phyloP scores from a whole-genome alignment of 2,113 vertebrate genomes.

The Mastomys natalensis region DNA sequence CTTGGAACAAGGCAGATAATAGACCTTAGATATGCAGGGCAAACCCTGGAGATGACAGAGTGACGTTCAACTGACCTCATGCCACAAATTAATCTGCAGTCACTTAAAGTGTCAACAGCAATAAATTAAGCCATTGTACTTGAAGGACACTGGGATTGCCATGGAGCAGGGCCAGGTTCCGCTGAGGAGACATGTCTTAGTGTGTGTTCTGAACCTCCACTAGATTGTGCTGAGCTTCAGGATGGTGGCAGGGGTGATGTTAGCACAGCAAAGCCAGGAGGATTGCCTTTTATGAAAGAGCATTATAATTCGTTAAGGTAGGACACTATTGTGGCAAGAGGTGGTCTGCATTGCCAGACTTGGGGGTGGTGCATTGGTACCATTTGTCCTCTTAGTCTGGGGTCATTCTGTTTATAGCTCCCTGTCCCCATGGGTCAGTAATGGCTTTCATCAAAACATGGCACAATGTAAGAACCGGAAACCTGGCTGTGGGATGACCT shows the following conservation, averaged over 20 bases:
- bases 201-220: rapidly evolving
- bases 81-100: not conserved
- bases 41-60: not conserved
- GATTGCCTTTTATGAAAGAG: not conserved
- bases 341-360: not conserved
- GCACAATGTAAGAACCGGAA: rapidly evolving
- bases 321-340: not conserved
- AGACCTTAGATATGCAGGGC: not conserved
- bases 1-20: not conserved
- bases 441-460: not conserved
- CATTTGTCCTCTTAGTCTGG: not conserved
- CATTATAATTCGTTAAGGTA: not conserved
- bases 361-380: not conserved
- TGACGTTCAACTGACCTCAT: not conserved
- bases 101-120: not conserved
- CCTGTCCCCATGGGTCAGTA: not conserved
- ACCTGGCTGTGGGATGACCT: not conserved
- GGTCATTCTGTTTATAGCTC: not conserved
- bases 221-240: not conserved
- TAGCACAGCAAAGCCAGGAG: not conserved
- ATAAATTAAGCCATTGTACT: not conserved
- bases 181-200: not conserved
- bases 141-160: not conserved
- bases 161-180: not conserved
- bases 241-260: rapidly evolving